phyloP scores from a whole-genome alignment of 2,797 vertebrate species.

The Cyclopterus lumpus region DNA sequence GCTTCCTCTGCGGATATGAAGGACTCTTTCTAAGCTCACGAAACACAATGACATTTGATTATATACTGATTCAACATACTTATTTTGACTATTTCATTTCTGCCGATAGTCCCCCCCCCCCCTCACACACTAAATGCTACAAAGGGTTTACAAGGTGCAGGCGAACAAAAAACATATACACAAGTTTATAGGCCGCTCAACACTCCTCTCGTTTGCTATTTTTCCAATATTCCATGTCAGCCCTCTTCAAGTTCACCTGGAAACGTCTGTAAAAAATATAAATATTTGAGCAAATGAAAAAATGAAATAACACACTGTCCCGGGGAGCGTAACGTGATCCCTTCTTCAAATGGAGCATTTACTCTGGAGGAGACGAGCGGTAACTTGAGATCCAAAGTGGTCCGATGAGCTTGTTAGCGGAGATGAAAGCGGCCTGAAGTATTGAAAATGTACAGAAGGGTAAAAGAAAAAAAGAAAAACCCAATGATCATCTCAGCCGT shows the following conservation, averaged over 20 bases:
- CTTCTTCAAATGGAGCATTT: conserved; percentile 3
- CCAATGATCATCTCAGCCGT: background rate
- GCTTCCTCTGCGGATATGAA: background rate
- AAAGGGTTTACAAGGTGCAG: background rate
- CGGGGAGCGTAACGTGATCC: background rate
- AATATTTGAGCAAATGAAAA: no score
- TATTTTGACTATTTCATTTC: background rate
- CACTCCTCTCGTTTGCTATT: background rate
- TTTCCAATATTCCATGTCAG: background rate
- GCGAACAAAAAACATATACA: background rate
- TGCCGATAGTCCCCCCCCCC: background rate
- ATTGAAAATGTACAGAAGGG: background rate
- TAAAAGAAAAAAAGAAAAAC: background rate
- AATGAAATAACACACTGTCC: background rate
- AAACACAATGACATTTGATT: background rate
- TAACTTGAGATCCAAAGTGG: background rate
- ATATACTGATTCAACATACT: background rate
- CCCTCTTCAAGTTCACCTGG: conserved; percentile 4
- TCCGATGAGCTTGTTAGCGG: conserved; percentile 1
- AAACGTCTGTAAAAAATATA: background rate
- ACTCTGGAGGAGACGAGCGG: conserved; percentile 3
- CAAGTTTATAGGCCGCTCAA: background rate
- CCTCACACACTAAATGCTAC: background rate
- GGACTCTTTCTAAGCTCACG: background rate
- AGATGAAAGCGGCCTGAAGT: background rate